These are phyloP conservation scores for Alca torda DNA, from an alignment of 2,797 vertebrate genomes.

Conservation along the genomic window DNA sequence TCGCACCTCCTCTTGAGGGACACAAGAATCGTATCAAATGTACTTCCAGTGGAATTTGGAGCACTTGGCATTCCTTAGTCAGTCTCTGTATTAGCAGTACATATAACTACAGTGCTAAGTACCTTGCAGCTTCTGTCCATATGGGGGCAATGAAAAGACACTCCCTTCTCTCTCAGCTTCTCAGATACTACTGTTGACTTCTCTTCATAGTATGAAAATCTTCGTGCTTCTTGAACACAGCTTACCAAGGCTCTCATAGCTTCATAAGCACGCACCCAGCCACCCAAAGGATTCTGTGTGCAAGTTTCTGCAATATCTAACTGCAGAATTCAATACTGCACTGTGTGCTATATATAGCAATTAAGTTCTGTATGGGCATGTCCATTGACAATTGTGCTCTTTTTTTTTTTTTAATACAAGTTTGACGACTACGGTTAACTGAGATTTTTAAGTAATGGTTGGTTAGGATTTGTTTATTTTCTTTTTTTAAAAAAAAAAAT, in stretches of 20 bases:
- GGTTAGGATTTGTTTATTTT: background rate
- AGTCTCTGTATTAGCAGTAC: background rate
- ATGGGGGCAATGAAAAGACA: background rate
- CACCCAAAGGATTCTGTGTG: background rate
- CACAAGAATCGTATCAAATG: background rate
- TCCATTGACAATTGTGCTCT: background rate
- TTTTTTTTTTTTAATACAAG: background rate
- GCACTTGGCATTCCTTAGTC: background rate
- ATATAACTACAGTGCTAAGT: background rate
- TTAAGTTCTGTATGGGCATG: background rate
- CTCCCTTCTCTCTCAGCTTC: background rate
- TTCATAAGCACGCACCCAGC: background rate
- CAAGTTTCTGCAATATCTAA: background rate
- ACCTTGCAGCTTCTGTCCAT: background rate
- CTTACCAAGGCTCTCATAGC: background rate
- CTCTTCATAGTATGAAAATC: background rate
- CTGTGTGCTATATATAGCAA: background rate
- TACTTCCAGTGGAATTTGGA: background rate
- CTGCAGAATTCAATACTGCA: background rate
- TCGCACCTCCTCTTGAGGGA: background rate
- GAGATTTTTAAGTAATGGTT: background rate
- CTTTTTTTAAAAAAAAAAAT: no score
- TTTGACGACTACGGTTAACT: background rate
- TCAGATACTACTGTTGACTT: background rate
- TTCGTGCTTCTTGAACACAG: background rate